Base-by-base conservation (phyloP, 2,888 invertebrate species). In the Eristalis pertinax region DNA sequence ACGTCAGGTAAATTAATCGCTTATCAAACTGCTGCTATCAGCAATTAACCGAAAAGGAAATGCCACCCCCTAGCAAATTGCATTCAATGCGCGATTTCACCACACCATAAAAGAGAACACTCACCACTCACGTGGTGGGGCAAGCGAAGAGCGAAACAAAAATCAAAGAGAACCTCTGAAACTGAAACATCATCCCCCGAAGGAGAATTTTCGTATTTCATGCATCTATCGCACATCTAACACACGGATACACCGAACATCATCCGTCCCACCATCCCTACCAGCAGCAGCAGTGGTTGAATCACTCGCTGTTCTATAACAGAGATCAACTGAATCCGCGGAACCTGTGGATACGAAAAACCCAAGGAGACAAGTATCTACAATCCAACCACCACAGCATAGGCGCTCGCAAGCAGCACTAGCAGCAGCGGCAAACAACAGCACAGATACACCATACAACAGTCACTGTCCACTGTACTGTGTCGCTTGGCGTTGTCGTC, bases 221-320 rank as follows among this genome's bases (percentile, higher is more conserved):
- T 43, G 63, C 64, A 70, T 73, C 32, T 32, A 15, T n/a, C n/a
- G 24, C n/a, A 32, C 13, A 69, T 60, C 26, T 29, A 29, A 35
- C 43, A 65, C 41, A 38, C 22, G 56, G 32, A 41, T 70, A 15
- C 35, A 19, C 8, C 35, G 22, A 35, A 32, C 50, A 50, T 19
- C 50, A 8, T 50, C 50, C 65, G 65, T 79, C 67, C 65, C 50
- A 70, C 65, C 50, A 62, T 58, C 32, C 8, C 65, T 50, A 70
- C 65, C 50, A 64, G 26, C 10, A 73, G 11, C n/a, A 63, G 43
- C 24, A 64, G 84, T 69, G 69, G 73, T 78, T 64, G 73, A 69
- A 38, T 43, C n/a, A 43, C 65, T 74, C 72, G 41, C 72, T 81
- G 77, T 64, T 78, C 26, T 74, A 82, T 86, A 86, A 86, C 85